Base-by-base conservation (phyloP, 2,113 vertebrate species). In the Nothocercus julius region DNA sequence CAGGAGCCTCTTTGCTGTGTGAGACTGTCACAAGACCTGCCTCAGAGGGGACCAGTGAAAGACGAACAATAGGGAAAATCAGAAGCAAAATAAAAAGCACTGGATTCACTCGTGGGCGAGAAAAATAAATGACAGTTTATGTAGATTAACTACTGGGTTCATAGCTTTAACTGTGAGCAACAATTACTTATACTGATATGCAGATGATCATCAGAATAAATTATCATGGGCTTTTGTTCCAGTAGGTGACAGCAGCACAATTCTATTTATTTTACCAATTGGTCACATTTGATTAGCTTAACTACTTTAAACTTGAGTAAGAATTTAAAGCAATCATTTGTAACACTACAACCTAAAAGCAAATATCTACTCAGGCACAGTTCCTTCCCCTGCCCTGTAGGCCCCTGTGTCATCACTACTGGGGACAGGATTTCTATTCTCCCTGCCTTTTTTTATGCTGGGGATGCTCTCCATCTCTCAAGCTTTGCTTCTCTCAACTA, bases 391-490 rank as follows among this genome's bases (percentile, higher is more conserved):
- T 47, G 19, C 47, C 28, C 38, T 54, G 53, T 7, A 34, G 13
- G 79, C 34, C 7, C 27, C 40, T 1, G 2, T 12, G n/a, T 47
- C n/a, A 36, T 14, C 64, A 61, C 64, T 51, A 27, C 59, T 67
- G 54, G 36, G 66, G 30, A 82, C 44, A 61, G 8, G 5, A 0
- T 8, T 28, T 76, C 38, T 73, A 40, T 69, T 61, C 62, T 87
- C 40, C 40, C 27, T 36, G 22, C 30, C n/a, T 58, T 21, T 45
- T 86, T 89, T 91, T 32, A 53, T 25, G 13, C 67, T 66, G 72
- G 20, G 21, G 27, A 70, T 78, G n/a, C 66, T 93, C 61, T 77
- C n/a, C 91, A 40, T 28, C 36, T 69, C 88, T 90, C 59, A 36
- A 24, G n/a, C 40, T 72, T 77, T 80, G 22, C 40, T 90, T 58